Evolutionary conservation across 2,888 invertebrate genomes (phyloP).

Genomic region (Mesorhabditis spiculigera): DNA sequence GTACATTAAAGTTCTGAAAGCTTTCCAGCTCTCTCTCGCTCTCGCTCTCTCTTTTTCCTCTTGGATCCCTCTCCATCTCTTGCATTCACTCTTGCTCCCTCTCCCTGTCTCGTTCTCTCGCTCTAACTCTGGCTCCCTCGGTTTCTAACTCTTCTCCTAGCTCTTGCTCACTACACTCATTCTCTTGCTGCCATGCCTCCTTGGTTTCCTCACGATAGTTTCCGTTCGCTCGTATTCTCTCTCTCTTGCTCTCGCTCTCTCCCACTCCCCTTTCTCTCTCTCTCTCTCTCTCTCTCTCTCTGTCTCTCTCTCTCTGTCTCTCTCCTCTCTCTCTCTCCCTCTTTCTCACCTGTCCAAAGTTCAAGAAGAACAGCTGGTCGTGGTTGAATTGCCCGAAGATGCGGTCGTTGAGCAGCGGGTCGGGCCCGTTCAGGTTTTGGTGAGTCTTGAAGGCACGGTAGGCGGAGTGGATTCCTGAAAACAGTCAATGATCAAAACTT

Average conservation of each 20-base stretch:
- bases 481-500: background rate
- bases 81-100: background rate
- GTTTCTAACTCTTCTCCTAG: no score
- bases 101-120: conserved; percentile 19
- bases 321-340: background rate
- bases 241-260: no score
- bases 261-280: background rate
- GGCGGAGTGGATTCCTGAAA: conserved; percentile 58
- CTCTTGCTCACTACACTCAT: no score
- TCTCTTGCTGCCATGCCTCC: background rate
- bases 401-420: conserved; percentile 43
- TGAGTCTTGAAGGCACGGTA: conserved; percentile 44
- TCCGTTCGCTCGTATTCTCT: background rate
- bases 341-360: conserved; percentile 36
- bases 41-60: background rate
- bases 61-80: background rate
- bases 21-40: background rate
- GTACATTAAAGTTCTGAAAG: background rate
- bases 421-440: conserved; percentile 41
- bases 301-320: background rate
- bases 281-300: background rate
- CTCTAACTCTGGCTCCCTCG: no score
- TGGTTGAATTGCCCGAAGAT: conserved; percentile 41
- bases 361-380: conserved; percentile 54
- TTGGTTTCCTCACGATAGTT: background rate